phyloP scores from a whole-genome alignment of 2,797 vertebrate species.

The Hapalemur alaotrensis region DNA sequence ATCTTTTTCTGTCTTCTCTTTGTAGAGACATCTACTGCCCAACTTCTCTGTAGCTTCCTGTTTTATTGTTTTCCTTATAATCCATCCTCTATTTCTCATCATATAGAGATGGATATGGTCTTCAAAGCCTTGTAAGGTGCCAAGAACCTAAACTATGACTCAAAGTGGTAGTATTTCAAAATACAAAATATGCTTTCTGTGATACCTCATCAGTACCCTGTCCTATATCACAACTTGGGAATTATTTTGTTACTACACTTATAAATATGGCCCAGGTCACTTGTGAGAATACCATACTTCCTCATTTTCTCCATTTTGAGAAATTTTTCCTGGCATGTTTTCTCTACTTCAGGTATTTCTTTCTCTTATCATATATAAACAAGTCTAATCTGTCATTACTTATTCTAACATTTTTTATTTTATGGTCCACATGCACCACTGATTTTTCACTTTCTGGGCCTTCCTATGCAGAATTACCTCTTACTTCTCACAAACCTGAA shows the following conservation, averaged over 20 bases:
- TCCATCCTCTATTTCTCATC: background rate
- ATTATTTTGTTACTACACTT: background rate
- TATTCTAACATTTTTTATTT: constrained; percentile 37
- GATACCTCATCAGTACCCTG: background rate
- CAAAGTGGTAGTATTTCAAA: constrained; percentile 2
- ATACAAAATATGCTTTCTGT: background rate
- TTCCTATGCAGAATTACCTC: background rate
- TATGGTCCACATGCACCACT: background rate
- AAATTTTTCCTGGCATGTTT: background rate
- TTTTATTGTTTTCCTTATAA: constrained; percentile 40
- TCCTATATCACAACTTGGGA: background rate
- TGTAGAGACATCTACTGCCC: background rate
- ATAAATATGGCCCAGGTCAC: background rate
- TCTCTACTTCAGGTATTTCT: background rate
- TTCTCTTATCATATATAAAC: constrained; percentile 26
- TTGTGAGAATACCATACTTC: constrained; percentile 31
- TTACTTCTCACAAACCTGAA: background rate
- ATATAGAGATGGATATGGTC: background rate
- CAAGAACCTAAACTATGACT: background rate
- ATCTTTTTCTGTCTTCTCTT: background rate
- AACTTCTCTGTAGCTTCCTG: background rate
- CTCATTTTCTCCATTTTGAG: background rate
- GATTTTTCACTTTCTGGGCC: background rate
- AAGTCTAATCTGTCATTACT: background rate
- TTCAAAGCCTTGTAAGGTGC: background rate